Percentiles rank a stretch among this genome's conserved stretches.
Conservation (phyloP, 1,140 invertebrate genomes). For the Adelges cooleyi region DNA sequence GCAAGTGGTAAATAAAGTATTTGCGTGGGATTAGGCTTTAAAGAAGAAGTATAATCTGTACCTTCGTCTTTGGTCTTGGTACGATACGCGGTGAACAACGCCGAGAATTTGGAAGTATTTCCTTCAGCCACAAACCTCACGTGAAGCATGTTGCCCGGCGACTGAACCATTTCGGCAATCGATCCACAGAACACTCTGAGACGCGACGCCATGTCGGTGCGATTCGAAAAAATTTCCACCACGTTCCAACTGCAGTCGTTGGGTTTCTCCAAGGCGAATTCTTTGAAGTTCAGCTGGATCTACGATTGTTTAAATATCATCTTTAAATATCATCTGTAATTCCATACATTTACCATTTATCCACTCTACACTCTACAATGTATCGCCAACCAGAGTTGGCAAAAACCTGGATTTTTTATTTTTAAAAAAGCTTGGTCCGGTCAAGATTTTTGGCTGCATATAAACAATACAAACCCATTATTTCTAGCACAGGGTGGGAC, state of each 20-base stretch:
- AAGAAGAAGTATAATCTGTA: no score
- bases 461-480: no score
- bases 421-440: no score
- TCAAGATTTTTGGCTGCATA: not conserved
- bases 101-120: slow-evolving; percentile 54
- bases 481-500: no score
- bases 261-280: slow-evolving; percentile 55
- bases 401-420: no score
- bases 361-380: no score
- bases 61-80: slow-evolving; percentile 42
- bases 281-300: slow-evolving; percentile 60
- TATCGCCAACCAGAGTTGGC: no score
- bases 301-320: slow-evolving; percentile 44
- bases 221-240: slow-evolving; percentile 59
- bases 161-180: slow-evolving; percentile 55
- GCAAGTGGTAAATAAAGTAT: no score
- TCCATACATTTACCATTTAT: not conserved
- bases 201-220: slow-evolving; percentile 49
- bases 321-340: not conserved
- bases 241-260: slow-evolving; percentile 77
- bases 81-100: slow-evolving; percentile 60
- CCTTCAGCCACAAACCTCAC: slow-evolving; percentile 59
- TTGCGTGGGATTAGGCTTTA: no score
- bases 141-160: slow-evolving; percentile 50
- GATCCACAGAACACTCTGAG: slow-evolving; percentile 65